Conservation (phyloP, 2,113 vertebrate species). For the Xiphorhynchus elegans region DNA sequence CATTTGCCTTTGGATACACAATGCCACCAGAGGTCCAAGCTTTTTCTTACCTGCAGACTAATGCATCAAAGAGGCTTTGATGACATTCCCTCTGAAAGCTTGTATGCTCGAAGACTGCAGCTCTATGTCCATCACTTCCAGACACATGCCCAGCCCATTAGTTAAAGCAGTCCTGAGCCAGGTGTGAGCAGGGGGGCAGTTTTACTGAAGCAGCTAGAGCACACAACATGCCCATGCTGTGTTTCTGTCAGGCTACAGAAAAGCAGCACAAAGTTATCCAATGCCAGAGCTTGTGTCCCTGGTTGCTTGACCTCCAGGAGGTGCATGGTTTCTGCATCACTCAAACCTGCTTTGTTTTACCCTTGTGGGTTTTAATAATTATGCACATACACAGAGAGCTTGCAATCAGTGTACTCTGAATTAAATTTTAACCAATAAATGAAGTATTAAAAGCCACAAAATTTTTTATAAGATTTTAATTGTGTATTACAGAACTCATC, state of each 20-base stretch:
- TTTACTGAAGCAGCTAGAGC: neutral
- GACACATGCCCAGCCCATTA: neutral
- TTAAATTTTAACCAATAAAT: constrained; percentile 65
- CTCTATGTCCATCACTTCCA: neutral
- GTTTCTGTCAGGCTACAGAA: neutral
- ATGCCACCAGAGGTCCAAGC: neutral
- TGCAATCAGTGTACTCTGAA: constrained; percentile 42
- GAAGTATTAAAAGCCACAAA: constrained; percentile 59
- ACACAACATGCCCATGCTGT: neutral
- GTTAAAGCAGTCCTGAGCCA: neutral
- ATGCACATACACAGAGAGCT: constrained; percentile 3
- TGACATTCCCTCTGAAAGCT: neutral
- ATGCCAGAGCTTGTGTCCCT: neutral
- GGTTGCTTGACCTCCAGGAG: neutral
- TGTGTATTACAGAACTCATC: constrained; percentile 50
- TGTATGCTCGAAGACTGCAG: neutral
- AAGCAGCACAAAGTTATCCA: neutral
- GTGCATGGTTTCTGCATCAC: neutral
- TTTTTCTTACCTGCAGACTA: constrained; percentile 2
- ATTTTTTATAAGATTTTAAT: constrained; percentile 52
- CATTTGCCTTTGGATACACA: neutral
- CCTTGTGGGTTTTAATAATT: constrained; percentile 44
- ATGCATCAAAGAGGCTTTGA: neutral
- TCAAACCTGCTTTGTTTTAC: neutral
- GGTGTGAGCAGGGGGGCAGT: fast-evolving